Evolutionary conservation across 2,888 invertebrate species (phyloP).

Genomic region (Pycnomerus fuliginosus): DNA sequence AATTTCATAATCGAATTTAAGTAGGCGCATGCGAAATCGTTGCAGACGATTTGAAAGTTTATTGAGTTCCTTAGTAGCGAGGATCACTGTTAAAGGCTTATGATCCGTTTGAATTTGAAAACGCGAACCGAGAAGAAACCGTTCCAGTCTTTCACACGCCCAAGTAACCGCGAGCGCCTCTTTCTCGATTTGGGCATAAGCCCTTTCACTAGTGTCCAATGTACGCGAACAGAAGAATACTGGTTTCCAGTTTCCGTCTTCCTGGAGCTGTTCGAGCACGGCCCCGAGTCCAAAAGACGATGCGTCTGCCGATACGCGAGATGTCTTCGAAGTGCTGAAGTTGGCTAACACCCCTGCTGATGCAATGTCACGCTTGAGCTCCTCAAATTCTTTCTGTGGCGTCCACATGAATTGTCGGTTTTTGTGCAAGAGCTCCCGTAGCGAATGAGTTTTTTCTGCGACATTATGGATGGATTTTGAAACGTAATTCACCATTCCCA

Average conservation of each 20-base stretch:
- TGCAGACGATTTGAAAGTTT: conserved; percentile 45
- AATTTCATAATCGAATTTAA: conserved; percentile 37
- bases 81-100: conserved; percentile 42
- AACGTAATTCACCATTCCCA: too few species aligned
- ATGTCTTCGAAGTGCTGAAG: conserved; percentile 33
- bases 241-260: conserved; percentile 25
- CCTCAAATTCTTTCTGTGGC: too few species aligned
- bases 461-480: too few species aligned
- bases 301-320: conserved; percentile 34
- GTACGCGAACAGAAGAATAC: conserved; percentile 42
- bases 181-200: conserved; percentile 47
- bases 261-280: conserved; percentile 28
- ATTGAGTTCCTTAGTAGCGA: conserved; percentile 41
- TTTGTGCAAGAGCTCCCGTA: too few species aligned
- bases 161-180: conserved; percentile 43
- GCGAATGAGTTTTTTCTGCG: too few species aligned
- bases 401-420: too few species aligned
- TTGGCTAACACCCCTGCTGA: conserved; percentile 34
- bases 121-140: conserved; percentile 22
- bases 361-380: conserved; percentile 17
- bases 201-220: conserved; percentile 36
- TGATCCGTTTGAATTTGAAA: conserved; percentile 45
- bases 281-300: conserved; percentile 28
- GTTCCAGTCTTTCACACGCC: conserved; percentile 40
- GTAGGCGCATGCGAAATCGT: conserved; percentile 39